Evolutionary conservation across 2,888 invertebrate genomes (phyloP), one percentile per base, ranked within the genome.

Genomic region (Lasioglossum vierecki): DNA sequence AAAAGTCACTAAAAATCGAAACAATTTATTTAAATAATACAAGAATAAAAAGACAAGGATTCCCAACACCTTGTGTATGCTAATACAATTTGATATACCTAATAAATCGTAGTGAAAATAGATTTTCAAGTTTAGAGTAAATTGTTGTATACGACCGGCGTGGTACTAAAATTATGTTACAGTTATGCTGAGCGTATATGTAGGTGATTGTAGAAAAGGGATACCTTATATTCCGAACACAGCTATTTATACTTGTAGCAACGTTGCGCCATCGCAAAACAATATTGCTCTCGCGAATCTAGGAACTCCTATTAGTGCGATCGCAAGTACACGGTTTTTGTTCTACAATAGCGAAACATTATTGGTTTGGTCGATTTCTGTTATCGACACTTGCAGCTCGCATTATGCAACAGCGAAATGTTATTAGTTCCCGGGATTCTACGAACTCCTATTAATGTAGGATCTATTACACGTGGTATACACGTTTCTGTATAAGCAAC

Each of bases 321-420:
- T 30, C 30, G 30, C 63, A 63, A 15, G 6, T 26, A 30, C 63
- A 63, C 63, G 63, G 63, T 63, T 63, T 63, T 63, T 63, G 63
- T 30, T 63, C 30, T 6, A 13, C 15, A 63, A 6, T 15, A 15
- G 6, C 30, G 63, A 30, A 63, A 63, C 63, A 30, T 30, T 63
- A 63, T 63, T 63, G 63, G 15, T 15, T 63, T 15, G 63, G 15
- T 63, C 30, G 63, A 63, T 63, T 30, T 63, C 63, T 63, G 30
- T 63, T 63, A 30, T 63, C 30, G 30, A 63, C 63, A 63, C 6
- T 63, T 15, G 30, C 63, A 63, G 30, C 63, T 15, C 30, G 30
- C 30, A 63, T 63, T 63, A 63, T 30, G 63, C 63, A 63, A 63
- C 63, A 63, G 15, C 30, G 30, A 63, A 63, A 63, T 63, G 63